Conservation (phyloP, 2,113 vertebrate genomes). For the Cyanoliseus patagonus region DNA sequence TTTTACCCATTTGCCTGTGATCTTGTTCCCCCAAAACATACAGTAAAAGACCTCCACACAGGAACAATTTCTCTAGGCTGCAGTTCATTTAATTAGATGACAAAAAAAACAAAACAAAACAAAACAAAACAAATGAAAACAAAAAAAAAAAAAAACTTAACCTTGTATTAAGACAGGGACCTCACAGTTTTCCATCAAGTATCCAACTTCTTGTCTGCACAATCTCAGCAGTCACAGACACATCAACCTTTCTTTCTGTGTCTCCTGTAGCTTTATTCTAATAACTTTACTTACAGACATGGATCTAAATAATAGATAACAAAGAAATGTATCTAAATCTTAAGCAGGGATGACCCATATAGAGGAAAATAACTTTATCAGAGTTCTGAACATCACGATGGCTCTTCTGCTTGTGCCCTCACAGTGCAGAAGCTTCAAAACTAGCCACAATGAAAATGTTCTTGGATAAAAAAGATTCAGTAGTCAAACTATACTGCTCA, state of each 20-base stretch:
- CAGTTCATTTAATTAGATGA: neutral
- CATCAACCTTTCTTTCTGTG: accelerated
- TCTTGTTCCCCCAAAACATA: neutral
- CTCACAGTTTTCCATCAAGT: neutral
- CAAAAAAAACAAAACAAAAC: neutral
- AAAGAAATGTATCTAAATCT: neutral
- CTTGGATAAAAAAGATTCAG: neutral
- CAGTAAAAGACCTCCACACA: accelerated
- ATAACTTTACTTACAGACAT: neutral
- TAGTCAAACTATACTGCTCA: neutral
- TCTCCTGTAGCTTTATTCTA: neutral
- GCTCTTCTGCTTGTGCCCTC: neutral
- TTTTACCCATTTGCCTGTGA: neutral
- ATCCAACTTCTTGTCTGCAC: neutral
- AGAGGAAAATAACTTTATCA: neutral
- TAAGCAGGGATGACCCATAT: neutral
- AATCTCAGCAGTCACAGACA: neutral
- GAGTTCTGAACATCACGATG: neutral
- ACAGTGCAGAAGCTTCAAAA: neutral
- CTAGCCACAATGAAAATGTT: neutral
- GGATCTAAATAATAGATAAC: neutral
- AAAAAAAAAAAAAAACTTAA: neutral
- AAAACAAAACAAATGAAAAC: neutral
- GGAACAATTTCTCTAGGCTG: neutral
- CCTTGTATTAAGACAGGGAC: neutral